Evolutionary conservation across 2,888 invertebrate species (phyloP).

Genomic region (Mimachlamys varia): DNA sequence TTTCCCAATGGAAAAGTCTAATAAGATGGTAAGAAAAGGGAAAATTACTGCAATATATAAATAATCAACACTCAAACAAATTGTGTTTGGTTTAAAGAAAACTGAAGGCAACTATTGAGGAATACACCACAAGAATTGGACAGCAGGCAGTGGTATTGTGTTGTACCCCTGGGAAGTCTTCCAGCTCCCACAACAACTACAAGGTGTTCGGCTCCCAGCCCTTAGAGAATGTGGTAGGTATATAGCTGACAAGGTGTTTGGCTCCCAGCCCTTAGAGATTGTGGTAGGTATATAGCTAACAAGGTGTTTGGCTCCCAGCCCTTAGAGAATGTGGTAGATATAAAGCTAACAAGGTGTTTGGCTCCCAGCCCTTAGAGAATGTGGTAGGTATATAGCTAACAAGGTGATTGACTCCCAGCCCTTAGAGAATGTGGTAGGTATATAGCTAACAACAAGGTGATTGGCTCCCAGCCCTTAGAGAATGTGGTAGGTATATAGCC

Average conservation of each 20-base stretch:
- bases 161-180: conserved; percentile 96
- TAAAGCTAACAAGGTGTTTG: conserved; percentile 88
- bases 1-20: too few relatives aligned
- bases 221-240: conserved; percentile 92
- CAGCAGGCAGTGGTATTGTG: conserved; percentile 98
- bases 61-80: not conserved
- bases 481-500: too few relatives aligned
- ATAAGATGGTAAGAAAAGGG: too few relatives aligned
- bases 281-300: conserved; percentile 82
- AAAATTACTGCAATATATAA: too few relatives aligned
- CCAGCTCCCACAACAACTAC: conserved; percentile 87
- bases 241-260: not conserved
- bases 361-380: conserved; percentile 97
- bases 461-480: too few relatives aligned
- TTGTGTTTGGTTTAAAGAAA: conserved; percentile 68
- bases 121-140: conserved; percentile 97
- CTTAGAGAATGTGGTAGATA: conserved; percentile 92
- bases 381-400: conserved; percentile 85
- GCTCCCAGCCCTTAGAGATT: not conserved
- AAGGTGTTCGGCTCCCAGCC: conserved; percentile 98
- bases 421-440: not conserved
- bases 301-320: conserved; percentile 97
- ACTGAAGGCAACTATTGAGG: conserved; percentile 85
- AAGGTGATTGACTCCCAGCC: not conserved
- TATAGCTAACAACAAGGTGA: conserved; percentile 82